Conservation (phyloP, 2,797 vertebrate genomes). For the Melanogrammus aeglefinus region DNA sequence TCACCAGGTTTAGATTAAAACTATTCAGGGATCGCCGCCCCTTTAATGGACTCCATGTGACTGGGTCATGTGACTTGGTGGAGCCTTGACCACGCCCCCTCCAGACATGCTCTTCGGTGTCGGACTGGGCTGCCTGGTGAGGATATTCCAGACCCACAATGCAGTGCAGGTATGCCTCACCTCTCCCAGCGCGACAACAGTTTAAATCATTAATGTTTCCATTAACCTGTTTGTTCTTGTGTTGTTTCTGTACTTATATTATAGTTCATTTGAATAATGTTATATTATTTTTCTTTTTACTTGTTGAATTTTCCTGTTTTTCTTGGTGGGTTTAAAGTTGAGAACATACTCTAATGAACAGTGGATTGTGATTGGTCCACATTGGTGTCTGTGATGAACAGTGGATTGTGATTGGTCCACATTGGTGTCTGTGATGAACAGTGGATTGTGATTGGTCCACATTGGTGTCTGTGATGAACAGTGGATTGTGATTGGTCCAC, state of each 20-base stretch:
- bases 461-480: no score
- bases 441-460: no score
- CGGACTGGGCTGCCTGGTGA: slow-evolving; percentile 87
- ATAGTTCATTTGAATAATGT: background rate
- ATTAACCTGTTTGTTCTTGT: background rate
- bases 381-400: background rate
- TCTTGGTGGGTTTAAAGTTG: background rate
- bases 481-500: no score
- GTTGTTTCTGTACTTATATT: background rate
- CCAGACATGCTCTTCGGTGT: slow-evolving; percentile 93
- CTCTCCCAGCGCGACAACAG: background rate
- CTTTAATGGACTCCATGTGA: no score
- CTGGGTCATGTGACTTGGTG: background rate
- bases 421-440: no score
- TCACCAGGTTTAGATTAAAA: no score
- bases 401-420: no score
- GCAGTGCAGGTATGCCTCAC: slow-evolving; percentile 75
- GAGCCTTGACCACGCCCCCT: slow-evolving; percentile 57
- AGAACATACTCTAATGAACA: background rate
- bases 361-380: no score
- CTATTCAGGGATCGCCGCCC: no score
- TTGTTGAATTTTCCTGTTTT: background rate
- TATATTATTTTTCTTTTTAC: no score
- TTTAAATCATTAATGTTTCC: no score
- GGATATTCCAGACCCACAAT: slow-evolving; percentile 70